Conservation (phyloP, 2,113 vertebrate genomes). For the Chionodraco myersi region DNA sequence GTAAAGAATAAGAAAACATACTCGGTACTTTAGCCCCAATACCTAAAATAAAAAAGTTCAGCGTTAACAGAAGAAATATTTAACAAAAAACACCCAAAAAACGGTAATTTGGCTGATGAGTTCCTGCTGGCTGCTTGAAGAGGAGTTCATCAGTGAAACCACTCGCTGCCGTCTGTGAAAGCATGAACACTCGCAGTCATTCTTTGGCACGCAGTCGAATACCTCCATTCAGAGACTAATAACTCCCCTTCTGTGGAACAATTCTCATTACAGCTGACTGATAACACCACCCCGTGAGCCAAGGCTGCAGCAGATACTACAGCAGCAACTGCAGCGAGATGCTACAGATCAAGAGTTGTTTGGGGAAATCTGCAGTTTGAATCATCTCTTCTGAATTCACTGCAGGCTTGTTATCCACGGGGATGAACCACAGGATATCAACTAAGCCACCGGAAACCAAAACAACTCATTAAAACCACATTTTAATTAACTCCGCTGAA, state of each 20-base stretch:
- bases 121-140: background rate
- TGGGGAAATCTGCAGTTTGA: slow-evolving; percentile 10
- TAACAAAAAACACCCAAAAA: background rate
- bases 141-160: background rate
- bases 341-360: no score
- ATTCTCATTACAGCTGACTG: slow-evolving; percentile 12
- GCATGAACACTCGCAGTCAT: background rate
- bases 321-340: background rate
- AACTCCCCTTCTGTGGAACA: background rate
- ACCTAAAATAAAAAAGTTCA: no score
- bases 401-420: slow-evolving; percentile 1
- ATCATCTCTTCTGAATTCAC: slow-evolving; percentile 19
- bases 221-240: background rate
- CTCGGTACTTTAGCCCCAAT: no score
- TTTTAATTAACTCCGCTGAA: slow-evolving; percentile 5
- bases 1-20: background rate
- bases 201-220: background rate
- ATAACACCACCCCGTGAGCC: background rate
- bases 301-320: background rate
- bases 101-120: background rate
- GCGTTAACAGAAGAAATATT: background rate
- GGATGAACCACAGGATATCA: slow-evolving; percentile 14
- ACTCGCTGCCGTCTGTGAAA: background rate
- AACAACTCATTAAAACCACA: slow-evolving; percentile 11
- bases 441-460: slow-evolving; percentile 10